Base-by-base conservation (phyloP, 2,113 vertebrate species). In the Anoura caudifer region DNA sequence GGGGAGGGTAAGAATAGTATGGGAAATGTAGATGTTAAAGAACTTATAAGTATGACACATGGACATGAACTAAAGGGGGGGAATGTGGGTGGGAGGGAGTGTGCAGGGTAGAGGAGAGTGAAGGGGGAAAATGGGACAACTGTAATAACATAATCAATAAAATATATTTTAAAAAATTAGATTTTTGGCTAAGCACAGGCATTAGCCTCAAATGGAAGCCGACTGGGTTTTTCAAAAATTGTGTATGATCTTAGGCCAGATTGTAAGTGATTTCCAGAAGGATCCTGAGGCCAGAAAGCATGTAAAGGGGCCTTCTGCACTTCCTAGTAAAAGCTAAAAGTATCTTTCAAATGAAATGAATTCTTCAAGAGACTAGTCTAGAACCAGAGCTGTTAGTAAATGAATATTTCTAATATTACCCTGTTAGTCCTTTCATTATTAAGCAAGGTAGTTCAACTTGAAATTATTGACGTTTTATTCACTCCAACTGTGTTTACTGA, bases 161-260 rank as follows among this genome's bases (percentile, higher is more conserved):
- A 52, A 52, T 52, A 52, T 52, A 52, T 52, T 52, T 52, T 17
- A 2, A 17, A 52, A 52, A 91, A 56, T 45, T 52, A 26, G 38
- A 47, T 7, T 77, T 91, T 79, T 28, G 31, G 50, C 20, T 75
- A 12, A 38, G 15, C 6, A 38, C 20, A 36, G 4, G 17, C 19
- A 12, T 41, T 52, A 31, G 47, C 28, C 43, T 36, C 67, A 5
- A 8, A 41, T 47, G 52, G 87, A 88, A 67, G 73, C 1, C 28
- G 52, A 17, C 22, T 31, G 11, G 36, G 63, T 16, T 92, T 41
- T 73, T 73, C 26, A 36, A 69, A 69, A 5, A 50, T 7, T 1
- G 0, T 36, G 7, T 22, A 5, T 5, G n/a, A 41, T 52, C 56
- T 20, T 19, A 50, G 22, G 81, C n/a, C 50, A 33, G 20, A 56